Evolutionary conservation across 1,140 invertebrate genomes (phyloP), one percentile per base, ranked within the genome.

Genomic region (Maconellicoccus hirsutus): DNA sequence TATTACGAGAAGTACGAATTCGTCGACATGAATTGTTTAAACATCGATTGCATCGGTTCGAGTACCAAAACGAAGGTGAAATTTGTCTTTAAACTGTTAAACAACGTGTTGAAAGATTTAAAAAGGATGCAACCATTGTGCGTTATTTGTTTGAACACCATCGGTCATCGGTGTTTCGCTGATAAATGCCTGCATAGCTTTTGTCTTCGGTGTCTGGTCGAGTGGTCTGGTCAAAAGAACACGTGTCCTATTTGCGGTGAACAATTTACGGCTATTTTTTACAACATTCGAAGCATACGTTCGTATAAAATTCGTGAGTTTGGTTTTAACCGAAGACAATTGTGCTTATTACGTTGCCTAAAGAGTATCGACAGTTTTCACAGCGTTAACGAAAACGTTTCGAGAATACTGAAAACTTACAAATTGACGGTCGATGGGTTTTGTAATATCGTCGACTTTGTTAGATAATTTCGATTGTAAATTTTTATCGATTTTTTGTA

Each of bases 161-260:
- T 52, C 4, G 6, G 3, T 3, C 42, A 16, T 52, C 6, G 42
- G 16, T 52, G 42, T 52, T 52, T 52, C 16, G 10, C n/a, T 14
- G 42, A 52, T 52, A 52, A 52, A 52, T 52, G 42, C 42, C n/a
- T 52, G n/a, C 42, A 52, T 19, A 52, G 42, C n/a, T 52, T 52
- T 52, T 52, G 42, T 16, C 2, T 16, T 14, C n/a, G 42, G 3
- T 52, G 42, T 16, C 12, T 52, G 42, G 3, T 19, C 42, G n/a
- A 16, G n/a, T 52, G 42, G 42, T 14, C 42, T 14, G n/a, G n/a
- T 16, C 12, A 52, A 4, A 52, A 52, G n/a, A 52, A 6, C 10
- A 52, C n/a, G n/a, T 52, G 42, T 16, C 42, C 42, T 6, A 52
- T 19, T 16, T 52, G 42, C 16, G 42, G 42, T 52, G 6, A 52